Evolutionary conservation across 2,797 vertebrate genomes (phyloP).

Genomic region (Syncerus caffer): DNA sequence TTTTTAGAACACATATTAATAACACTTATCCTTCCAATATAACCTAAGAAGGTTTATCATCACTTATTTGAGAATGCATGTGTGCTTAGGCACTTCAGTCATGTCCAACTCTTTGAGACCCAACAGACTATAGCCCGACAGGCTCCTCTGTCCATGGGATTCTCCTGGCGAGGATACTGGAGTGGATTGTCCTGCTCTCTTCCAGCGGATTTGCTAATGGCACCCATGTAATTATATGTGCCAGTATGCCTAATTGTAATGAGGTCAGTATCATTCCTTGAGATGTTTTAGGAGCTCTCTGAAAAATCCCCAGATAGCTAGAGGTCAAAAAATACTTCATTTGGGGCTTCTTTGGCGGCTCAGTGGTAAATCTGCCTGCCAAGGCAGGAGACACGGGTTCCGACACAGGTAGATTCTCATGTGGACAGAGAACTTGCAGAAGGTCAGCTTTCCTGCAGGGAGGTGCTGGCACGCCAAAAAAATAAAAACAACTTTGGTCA

Average conservation of each 20-base stretch:
- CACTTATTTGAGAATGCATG: accelerated
- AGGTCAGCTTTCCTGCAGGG: not conserved
- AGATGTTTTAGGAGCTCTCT: not conserved
- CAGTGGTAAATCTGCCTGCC: not conserved
- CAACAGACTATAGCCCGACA: accelerated
- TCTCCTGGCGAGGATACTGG: not conserved
- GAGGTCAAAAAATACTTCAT: not conserved
- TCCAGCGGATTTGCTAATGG: accelerated
- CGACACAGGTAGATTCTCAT: accelerated
- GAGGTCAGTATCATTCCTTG: not conserved
- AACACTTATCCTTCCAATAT: too few relatives aligned
- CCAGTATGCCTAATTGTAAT: not conserved
- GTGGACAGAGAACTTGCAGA: not conserved
- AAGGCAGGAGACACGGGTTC: not conserved
- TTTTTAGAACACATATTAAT: too few relatives aligned
- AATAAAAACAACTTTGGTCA: accelerated
- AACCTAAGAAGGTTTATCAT: not conserved
- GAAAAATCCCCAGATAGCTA: not conserved
- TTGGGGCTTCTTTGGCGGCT: not conserved
- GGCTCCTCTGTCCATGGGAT: not conserved
- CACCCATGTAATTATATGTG: not conserved
- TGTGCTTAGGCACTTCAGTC: not conserved
- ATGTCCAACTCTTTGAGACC: not conserved
- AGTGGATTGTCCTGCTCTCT: not conserved
- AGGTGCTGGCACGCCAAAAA: not conserved